Evolutionary conservation across 2,797 vertebrate genomes (phyloP), one percentile per base, ranked within the genome.

Genomic region (Myripristis jacobus): DNA sequence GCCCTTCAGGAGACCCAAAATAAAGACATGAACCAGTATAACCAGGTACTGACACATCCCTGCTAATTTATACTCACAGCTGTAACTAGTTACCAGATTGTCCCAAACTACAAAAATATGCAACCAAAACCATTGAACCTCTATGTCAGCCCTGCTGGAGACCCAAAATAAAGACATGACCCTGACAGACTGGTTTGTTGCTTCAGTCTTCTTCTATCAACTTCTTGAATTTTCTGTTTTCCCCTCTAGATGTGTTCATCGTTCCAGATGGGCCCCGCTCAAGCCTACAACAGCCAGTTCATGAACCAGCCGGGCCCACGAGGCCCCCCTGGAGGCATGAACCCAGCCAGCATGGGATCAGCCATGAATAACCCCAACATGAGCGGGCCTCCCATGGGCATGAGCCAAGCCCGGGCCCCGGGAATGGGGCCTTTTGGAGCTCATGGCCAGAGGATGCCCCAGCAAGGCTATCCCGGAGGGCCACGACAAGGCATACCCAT

Each of bases 11-110:
- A 99, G 86, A 99, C 96, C 0, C 97, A 98, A 92, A 99, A 99
- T 87, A 99, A 99, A 93, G 98, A 99, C 62, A 99, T 99, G 92
- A 99, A 97, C 93, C 98, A 95, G 88, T 99, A 99, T 64, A 97
- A 97, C 93, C 97, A 97, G 97, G 98, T 99, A 88, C 15, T 6
- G 34, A 46, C 19, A 10, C 69, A 73, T 69, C 50, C 56, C 67
- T 51, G 65, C 55, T 50, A 12, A 62, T 19, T 41, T 13, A 27
- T 53, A 38, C 36, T 65, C 41, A 29, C 59, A 62, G 62, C 16
- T 64, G 38, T 19, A 44, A 13, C 19, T n/a, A 55, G 31, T 53
- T 29, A 31, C 2, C 51, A 41, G 54, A 72, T 70, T 58, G 22
- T 22, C 16, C 1, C 27, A 56, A 36, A 54, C 55, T 19, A 52